Base-by-base conservation (phyloP, 2,797 vertebrate genomes). In the Melanotaenia pygmaea region DNA sequence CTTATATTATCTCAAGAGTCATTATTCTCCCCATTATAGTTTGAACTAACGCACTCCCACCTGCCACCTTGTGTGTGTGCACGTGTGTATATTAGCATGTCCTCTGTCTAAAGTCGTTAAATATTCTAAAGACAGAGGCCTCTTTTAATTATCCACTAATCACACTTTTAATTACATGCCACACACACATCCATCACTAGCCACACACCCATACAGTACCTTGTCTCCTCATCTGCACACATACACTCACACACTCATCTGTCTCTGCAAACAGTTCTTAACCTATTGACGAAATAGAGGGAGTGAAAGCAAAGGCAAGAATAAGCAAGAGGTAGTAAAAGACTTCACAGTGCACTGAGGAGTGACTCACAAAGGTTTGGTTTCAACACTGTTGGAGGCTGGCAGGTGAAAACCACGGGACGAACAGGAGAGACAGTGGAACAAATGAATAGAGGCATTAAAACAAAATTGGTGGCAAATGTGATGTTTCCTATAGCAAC, bases 131-230 rank as follows among this genome's bases (percentile, higher is more conserved):
- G 91, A 90, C 88, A 87, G 83, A 86, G 82, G 78, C 91, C 88
- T 87, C 83, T 85, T 91, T 91, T 91, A 92, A 92, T 91, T 92
- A 92, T 84, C 73, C 83, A 86, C 89, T 90, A 90, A 91, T 92
- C 89, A 91, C 85, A 88, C 85, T 90, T 92, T 92, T 91, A 91
- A 92, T 91, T 91, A 89, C 80, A 86, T 92, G 89, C 86, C 91
- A 89, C 81, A 67, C 79, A 85, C 75, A 78, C 82, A 89, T 88
- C 86, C 81, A 89, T 89, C 88, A 91, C 60, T 71, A 86, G 80
- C 74, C 81, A 59, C 37, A 43, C 59, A 61, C 58, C 18, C 60
- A 37, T 5, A n/a, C n/a, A n/a, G n/a, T n/a, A 16, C 5, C 5
- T 35, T 5, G 1, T 56, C 34, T 40, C 5, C 59, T 59, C 69